phyloP scores from a whole-genome alignment of 2,797 vertebrate species.

The Lepus oiostolus region DNA sequence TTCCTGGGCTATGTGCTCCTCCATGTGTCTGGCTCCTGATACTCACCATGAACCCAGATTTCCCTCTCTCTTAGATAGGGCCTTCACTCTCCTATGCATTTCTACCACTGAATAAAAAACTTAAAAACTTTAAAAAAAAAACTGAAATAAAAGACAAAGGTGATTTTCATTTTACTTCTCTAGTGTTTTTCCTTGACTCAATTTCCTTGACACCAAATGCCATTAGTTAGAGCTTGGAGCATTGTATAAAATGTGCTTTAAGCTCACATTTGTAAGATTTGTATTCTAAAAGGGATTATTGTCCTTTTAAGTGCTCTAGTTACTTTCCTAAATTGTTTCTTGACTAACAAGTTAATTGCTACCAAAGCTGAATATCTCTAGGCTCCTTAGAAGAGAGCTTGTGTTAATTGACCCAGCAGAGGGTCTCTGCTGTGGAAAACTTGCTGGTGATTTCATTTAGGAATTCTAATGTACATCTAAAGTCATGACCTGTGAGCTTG shows the following conservation, averaged over 20 bases:
- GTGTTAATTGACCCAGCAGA: slow-evolving; percentile 70
- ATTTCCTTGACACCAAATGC: background rate
- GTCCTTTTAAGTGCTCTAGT: slow-evolving; percentile 27
- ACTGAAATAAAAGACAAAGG: background rate
- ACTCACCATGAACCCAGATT: too few species aligned
- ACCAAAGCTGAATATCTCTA: slow-evolving; percentile 57
- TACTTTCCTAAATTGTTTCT: slow-evolving; percentile 66
- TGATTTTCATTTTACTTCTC: background rate
- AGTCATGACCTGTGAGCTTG: background rate
- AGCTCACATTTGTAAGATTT: background rate
- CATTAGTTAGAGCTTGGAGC: background rate
- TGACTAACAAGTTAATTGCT: slow-evolving; percentile 71
- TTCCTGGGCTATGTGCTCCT: too few species aligned
- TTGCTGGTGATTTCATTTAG: background rate
- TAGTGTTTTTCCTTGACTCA: slow-evolving; percentile 13
- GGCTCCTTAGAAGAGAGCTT: slow-evolving; percentile 65
- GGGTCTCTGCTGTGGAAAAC: background rate
- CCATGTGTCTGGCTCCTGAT: too few species aligned
- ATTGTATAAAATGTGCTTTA: background rate
- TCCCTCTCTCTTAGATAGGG: too few species aligned
- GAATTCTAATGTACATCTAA: background rate
- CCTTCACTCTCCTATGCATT: too few species aligned
- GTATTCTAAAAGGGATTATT: slow-evolving; percentile 45
- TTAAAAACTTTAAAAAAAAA: background rate
- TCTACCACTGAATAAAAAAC: too few species aligned